phyloP scores from a whole-genome alignment of 2,113 vertebrate genomes.

The Spea multiplicata region DNA sequence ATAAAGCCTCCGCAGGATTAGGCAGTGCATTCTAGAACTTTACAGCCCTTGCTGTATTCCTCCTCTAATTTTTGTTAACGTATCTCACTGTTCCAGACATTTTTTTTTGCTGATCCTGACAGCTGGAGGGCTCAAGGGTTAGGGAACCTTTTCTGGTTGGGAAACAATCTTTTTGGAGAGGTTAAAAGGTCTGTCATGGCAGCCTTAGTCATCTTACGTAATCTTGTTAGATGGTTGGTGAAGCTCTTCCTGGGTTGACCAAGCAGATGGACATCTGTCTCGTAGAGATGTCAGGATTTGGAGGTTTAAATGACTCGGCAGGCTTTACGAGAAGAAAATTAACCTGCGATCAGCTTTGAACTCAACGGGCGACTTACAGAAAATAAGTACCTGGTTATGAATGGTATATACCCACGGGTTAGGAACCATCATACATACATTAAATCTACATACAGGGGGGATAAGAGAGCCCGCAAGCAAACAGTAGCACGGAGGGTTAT shows the following conservation, averaged over 20 bases:
- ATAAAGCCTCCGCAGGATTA: too few species aligned
- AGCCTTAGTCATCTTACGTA: slow-evolving; percentile 57
- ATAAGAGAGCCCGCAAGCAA: too few species aligned
- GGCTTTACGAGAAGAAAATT: slow-evolving; percentile 22
- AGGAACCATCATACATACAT: too few species aligned
- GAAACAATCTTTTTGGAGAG: slow-evolving; percentile 14
- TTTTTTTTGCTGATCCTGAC: not conserved
- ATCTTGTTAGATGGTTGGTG: slow-evolving; percentile 70
- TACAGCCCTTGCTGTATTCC: too few species aligned
- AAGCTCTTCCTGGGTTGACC: slow-evolving; percentile 51
- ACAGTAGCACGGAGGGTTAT: too few species aligned
- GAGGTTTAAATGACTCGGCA: slow-evolving; percentile 11
- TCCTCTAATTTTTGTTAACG: too few species aligned
- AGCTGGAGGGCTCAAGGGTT: not conserved
- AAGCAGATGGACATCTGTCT: slow-evolving; percentile 12
- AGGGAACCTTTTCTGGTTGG: too few species aligned
- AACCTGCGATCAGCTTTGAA: slow-evolving; percentile 10
- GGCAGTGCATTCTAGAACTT: too few species aligned
- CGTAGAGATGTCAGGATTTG: slow-evolving; percentile 12
- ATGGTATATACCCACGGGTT: too few species aligned
- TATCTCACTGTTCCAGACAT: too few species aligned
- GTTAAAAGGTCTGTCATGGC: slow-evolving; percentile 55
- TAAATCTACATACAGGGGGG: too few species aligned
- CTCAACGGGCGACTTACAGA: not conserved
- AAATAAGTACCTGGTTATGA: too few species aligned